phyloP scores from a whole-genome alignment of 1,140 invertebrate genomes.

The Thrips palmi region DNA sequence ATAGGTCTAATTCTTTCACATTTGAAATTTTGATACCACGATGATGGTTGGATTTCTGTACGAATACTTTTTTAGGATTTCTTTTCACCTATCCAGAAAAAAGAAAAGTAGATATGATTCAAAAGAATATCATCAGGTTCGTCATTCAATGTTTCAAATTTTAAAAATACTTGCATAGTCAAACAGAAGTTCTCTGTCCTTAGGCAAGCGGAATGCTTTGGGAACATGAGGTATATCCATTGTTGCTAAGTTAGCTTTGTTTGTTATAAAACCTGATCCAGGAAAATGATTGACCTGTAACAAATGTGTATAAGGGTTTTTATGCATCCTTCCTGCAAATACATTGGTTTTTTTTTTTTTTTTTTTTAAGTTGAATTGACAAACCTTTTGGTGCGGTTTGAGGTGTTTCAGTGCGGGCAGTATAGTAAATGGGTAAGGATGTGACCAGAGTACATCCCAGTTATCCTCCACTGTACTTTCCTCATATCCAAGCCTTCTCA shows the following conservation, averaged over 20 bases:
- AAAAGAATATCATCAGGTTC: neutral
- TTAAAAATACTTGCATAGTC: conserved; percentile 35
- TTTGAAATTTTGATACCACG: conserved; percentile 66
- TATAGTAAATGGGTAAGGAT: conserved; percentile 73
- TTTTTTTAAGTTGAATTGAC: conserved; percentile 1
- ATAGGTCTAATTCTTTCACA: conserved; percentile 49
- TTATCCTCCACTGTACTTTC: conserved; percentile 28
- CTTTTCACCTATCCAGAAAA: conserved; percentile 29
- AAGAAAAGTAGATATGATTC: conserved; percentile 7
- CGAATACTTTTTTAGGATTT: conserved; percentile 57
- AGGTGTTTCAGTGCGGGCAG: conserved; percentile 40
- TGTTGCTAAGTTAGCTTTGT: conserved; percentile 81
- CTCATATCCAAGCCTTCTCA: conserved; percentile 53
- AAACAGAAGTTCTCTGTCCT: conserved; percentile 50
- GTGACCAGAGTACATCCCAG: conserved; percentile 86
- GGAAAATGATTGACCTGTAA: conserved; percentile 80
- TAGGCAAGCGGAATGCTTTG: conserved; percentile 70
- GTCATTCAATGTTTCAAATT: neutral
- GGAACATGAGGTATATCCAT: conserved; percentile 59
- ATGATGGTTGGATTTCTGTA: conserved; percentile 87
- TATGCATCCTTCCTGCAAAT: conserved; percentile 3
- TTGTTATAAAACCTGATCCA: conserved; percentile 84
- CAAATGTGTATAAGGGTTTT: conserved; percentile 4
- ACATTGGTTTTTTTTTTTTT: neutral
- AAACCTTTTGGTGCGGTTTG: conserved; percentile 44